Percentiles rank a stretch among this genome's conserved stretches.
Evolutionary conservation across 2,113 vertebrate genomes (phyloP).

Genomic region (Megaceryle maxima): DNA sequence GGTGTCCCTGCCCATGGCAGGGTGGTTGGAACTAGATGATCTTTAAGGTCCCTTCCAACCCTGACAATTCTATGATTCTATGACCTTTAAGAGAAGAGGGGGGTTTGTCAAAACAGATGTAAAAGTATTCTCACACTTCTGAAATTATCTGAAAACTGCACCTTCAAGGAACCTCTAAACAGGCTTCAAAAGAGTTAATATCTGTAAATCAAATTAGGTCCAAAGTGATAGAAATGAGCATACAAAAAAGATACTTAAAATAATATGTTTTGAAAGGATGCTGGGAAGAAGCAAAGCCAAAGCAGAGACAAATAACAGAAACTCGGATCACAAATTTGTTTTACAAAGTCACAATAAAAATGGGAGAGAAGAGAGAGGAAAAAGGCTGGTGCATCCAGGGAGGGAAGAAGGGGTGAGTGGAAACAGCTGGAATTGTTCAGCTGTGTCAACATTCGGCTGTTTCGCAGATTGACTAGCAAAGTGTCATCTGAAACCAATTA

Average conservation of each 20-base stretch:
- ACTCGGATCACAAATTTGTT: constrained; percentile 27
- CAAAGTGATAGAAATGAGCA: not conserved
- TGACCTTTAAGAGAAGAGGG: not conserved
- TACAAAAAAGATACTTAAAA: not conserved
- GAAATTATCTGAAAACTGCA: not conserved
- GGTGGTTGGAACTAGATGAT: too few species aligned
- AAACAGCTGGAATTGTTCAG: constrained; percentile 83
- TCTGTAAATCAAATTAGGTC: not conserved
- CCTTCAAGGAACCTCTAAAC: not conserved
- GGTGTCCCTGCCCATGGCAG: too few species aligned
- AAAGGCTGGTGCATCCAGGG: constrained; percentile 63
- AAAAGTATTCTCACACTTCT: not conserved
- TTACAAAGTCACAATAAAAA: constrained; percentile 65
- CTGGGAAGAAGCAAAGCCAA: not conserved
- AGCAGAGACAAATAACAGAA: constrained; percentile 33
- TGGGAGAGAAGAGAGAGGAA: constrained; percentile 46
- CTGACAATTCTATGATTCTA: too few species aligned
- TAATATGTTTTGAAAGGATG: not conserved
- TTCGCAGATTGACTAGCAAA: constrained; percentile 81
- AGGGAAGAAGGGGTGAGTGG: constrained; percentile 73
- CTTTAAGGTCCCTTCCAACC: too few species aligned
- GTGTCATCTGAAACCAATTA: constrained; percentile 86
- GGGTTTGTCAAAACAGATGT: not conserved
- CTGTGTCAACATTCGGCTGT: constrained; percentile 78
- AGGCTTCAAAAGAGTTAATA: not conserved